Base-by-base conservation (phyloP, 2,113 vertebrate genomes). In the Ictalurus punctatus region DNA sequence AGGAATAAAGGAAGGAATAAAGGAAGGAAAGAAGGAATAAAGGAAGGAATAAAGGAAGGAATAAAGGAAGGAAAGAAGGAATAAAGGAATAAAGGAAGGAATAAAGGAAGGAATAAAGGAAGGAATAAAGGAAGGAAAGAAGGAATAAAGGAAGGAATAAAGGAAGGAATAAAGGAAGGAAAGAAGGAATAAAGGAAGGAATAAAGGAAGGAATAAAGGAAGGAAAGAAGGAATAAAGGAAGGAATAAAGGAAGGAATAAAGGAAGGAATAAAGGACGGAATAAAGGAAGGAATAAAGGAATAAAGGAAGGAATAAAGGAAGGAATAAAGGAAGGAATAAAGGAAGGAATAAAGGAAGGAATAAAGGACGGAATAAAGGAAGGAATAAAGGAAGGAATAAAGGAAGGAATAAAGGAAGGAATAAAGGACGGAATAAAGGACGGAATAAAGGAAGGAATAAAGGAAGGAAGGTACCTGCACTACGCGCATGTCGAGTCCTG, bases 401-500 rank as follows among this genome's bases (percentile, higher is more conserved):
- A 48, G 44, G 44, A 3, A 44, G 44, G 44, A 3, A 48, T 2
- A 48, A 7, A 48, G 44, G 44, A 48, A 48, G 5, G 6, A 48
- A 48, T 0, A 7, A 7, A 48, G 6, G 6, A 7, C 8, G 7
- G 7, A 48, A 48, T 6, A 48, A 48, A 48, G 48, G 0, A 48
- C 0, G 48, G 48, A 48, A 6, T 7, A 6, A 48, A 6, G 48
- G 48, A 48, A 48, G 6, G 48, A 48, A 48, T 2, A 1, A 25
- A 10, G 12, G 40, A 44, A 17, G 0, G 27, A 56, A 1, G 9
- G 37, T 93, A 99, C 98, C 98, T 99, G 98, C 74, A 99, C 98
- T 0, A 99, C 98, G 92, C 98, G 95, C 98, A 99, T 99, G 95
- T 99, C 98, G 13, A 99, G 95, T 63, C 98, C 98, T 0, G 98